Evolutionary conservation across 2,888 invertebrate genomes (phyloP), one percentile per base, ranked within the genome.

Genomic region (Temnothorax unifasciatus): DNA sequence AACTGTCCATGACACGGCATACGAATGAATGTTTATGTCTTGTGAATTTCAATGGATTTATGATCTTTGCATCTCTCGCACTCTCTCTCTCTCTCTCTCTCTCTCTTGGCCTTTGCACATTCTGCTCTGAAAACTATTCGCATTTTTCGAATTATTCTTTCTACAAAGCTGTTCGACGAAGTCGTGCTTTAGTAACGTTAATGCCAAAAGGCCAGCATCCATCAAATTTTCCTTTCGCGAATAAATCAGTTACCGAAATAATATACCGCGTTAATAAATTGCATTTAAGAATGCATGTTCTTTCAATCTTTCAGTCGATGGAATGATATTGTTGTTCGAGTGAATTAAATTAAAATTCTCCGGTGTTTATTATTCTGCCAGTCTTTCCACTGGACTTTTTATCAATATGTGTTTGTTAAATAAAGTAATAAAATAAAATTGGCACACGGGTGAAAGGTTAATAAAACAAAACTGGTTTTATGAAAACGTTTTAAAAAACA

Each of bases 21-120:
- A 57, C 29, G 57, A 77, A 57, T 21, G 21, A 68, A 29, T 18
- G 44, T 66, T 77, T 77, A 41, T 13, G 41, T 57, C 57, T 59
- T 34, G 29, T 21, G 25, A 68, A 15, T 68, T 59, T 69, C 18
- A 4, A 29, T 8, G 18, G 13, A 59, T 68, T 79, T 79, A 79
- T 18, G 57, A 47, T 47, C 47, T 69, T 59, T 47, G 25, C n/a
- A 34, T 21, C 44, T 63, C 18, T 64, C n/a, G n/a, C n/a, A n/a
- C n/a, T 41, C 15, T 64, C n/a, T 41, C 15, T 38, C 11, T 64
- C 18, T 64, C n/a, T 41, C 18, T 64, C n/a, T 41, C 15, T 64
- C n/a, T 41, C 15, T 38, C 11, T 64, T 25, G 8, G 34, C 41
- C 15, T 2, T 57, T 15, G 11, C 4, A 18, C 29, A 21, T 79